Conservation (phyloP, 2,888 invertebrate genomes). For the Xanthia icteritia region DNA sequence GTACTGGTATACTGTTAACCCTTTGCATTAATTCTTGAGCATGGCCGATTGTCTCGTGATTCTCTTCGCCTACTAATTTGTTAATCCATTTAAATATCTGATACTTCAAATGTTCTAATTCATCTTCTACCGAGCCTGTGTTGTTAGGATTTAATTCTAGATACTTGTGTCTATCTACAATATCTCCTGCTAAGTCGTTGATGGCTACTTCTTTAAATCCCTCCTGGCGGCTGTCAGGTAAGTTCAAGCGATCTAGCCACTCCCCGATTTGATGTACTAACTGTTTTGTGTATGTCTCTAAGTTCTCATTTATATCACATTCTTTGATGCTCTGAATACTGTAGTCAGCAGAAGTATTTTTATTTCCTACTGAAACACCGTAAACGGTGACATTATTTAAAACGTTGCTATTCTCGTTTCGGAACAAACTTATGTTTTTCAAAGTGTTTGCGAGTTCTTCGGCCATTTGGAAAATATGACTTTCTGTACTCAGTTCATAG, state of each 20-base stretch:
- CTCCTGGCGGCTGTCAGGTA: slow-evolving; percentile 60
- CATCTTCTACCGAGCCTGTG: slow-evolving; percentile 68
- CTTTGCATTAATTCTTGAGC: slow-evolving; percentile 76
- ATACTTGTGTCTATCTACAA: slow-evolving; percentile 80
- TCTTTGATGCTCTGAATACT: slow-evolving; percentile 56
- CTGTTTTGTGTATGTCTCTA: slow-evolving; percentile 67
- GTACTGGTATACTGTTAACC: slow-evolving; percentile 73
- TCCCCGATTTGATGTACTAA: slow-evolving; percentile 75
- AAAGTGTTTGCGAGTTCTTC: slow-evolving; percentile 34
- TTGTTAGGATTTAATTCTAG: slow-evolving; percentile 73
- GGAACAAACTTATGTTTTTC: slow-evolving; percentile 14
- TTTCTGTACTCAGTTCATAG: slow-evolving; percentile 34
- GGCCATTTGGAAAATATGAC: slow-evolving; percentile 32
- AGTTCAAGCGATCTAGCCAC: slow-evolving; percentile 74
- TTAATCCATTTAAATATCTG: slow-evolving; percentile 83
- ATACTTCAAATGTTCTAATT: slow-evolving; percentile 80
- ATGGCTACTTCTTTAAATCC: slow-evolving; percentile 70
- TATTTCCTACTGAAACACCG: slow-evolving; percentile 35
- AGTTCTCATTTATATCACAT: slow-evolving; percentile 63
- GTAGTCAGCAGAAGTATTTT: slow-evolving; percentile 32
- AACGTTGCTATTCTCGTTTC: neutral
- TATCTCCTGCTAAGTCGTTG: slow-evolving; percentile 79
- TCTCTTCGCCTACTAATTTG: slow-evolving; percentile 75
- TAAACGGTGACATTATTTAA: slow-evolving; percentile 32
- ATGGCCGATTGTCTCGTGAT: slow-evolving; percentile 69